Evolutionary conservation across 1,140 invertebrate species (phyloP), one percentile per base, ranked within the genome.

Genomic region (Drosophila baimaii): DNA sequence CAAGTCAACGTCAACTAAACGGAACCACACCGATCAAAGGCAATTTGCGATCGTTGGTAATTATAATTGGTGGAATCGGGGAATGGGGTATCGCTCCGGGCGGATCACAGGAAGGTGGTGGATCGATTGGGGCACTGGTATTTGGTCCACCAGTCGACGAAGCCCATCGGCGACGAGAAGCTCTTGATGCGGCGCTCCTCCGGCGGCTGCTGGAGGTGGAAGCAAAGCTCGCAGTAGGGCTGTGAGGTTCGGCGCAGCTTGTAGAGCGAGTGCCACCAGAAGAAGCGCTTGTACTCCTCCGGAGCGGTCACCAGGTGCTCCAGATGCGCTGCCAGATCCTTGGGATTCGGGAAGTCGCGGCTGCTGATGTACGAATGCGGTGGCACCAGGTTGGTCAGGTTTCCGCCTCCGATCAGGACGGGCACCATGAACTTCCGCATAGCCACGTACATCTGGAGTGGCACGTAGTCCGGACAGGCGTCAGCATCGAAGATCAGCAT

Each of bases 401-500:
- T 76, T 0, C 57, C 56, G 31, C 70, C 56, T 15, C 75, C 78
- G 17, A 86, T 62, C 13, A 86, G 19, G 9, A 86, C 82, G 2
- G 82, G 82, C 9, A 86, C 78, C 21, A 86, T 25, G 17, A 62
- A 52, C 10, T 73, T 68, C 0, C 37, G 2, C 39, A 86, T 39
- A 6, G 82, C 82, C 15, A 7, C 43, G 29, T 51, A 81, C 19
- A 86, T 56, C 1, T 86, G 57, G 2, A 75, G 47, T 5, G 73
- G 62, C 25, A 86, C 54, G 39, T 69, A 86, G 31, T 86, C 82
- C 10, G 69, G 78, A 25, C 82, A 86, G 8, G 15, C 17, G 52
- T 69, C 0, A n/a, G 82, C 13, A 19, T 86, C 82, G n/a, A 86
- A 79, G 29, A 86, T 61, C 5, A 86, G 19, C 78, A 81, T 68